These are phyloP conservation scores for Eubasilissa regina DNA, from an alignment of 1,140 invertebrate genomes.

Conservation along the genomic window DNA sequence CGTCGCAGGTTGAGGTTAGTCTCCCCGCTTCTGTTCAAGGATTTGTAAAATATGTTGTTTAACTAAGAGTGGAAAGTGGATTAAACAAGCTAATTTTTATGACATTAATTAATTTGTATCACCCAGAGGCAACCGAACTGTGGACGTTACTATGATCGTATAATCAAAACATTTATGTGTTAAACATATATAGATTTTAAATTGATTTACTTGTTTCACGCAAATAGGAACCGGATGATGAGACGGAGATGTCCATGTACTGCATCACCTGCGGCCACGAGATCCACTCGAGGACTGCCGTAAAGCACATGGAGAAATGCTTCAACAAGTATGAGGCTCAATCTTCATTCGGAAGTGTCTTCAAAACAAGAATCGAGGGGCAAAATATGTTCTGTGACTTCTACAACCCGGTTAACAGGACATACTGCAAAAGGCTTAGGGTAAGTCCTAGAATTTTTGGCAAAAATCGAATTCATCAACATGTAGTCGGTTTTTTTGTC, in stretches of 20 bases:
- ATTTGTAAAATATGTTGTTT: too few relatives aligned
- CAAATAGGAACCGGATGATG: constrained; percentile 73
- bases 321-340: constrained; percentile 98
- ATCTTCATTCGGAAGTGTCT: constrained; percentile 95
- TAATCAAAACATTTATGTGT: too few relatives aligned
- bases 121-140: too few relatives aligned
- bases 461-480: neutral
- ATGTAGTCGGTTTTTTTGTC: too few relatives aligned
- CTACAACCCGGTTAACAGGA: constrained; percentile 90
- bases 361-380: constrained; percentile 94
- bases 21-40: too few relatives aligned
- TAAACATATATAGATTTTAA: too few relatives aligned
- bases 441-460: constrained; percentile 64
- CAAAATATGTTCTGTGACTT: constrained; percentile 98
- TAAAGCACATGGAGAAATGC: constrained; percentile 96
- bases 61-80: too few relatives aligned
- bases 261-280: constrained; percentile 98
- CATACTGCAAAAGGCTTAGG: constrained; percentile 96
- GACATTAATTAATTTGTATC: too few relatives aligned
- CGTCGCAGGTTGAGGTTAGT: constrained; percentile 49
- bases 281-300: constrained; percentile 88
- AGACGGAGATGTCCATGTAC: constrained; percentile 91
- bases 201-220: too few relatives aligned
- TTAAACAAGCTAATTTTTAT: too few relatives aligned
- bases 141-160: too few relatives aligned